Evolutionary conservation across 2,797 vertebrate genomes (phyloP), one percentile per base, ranked within the genome.

Genomic region (Syngnathus acus): DNA sequence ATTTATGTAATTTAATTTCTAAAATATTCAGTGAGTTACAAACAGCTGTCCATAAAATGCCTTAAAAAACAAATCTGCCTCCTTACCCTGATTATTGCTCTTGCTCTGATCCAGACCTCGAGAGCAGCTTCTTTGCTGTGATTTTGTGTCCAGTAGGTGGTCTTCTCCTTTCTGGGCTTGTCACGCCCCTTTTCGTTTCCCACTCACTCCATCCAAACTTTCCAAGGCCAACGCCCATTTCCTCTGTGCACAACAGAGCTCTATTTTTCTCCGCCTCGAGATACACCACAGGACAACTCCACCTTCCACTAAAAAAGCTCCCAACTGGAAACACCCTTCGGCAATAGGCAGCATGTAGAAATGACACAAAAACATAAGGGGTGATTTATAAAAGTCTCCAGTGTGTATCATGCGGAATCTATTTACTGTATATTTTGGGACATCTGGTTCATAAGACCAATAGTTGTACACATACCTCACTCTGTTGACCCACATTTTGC

Each of bases 201-300:
- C 69, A 67, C 65, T 72, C 70, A 67, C 74, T 82, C 65, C 79
- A 78, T 82, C 79, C 80, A 81, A 82, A 86, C 68, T 87, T 88
- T 87, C 86, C 78, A 77, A 71, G 73, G 72, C 71, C 65, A 71
- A 88, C 87, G 83, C 87, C 89, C 84, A 90, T 88, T 90, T 90
- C 88, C 88, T 88, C 79, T 78, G 64, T 2, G 67, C 64, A 73
- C 76, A 85, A 89, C 84, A 88, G 85, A 76, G 83, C 76, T 83
- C 80, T 79, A 65, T 86, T 84, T 77, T 78, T 66, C 82, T 75
- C 62, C 60, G 72, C 62, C 74, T 80, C 39, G 17, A 19, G 14
- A 1, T 43, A 57, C 81, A 77, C 66, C 68, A 66, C 68, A 64
- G 73, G 69, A 53, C 78, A 82, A 81, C 81, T 77, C 70, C 58